These are phyloP conservation scores for Narcine bancroftii DNA, from an alignment of 2,113 vertebrate species.

Conservation along the genomic window DNA sequence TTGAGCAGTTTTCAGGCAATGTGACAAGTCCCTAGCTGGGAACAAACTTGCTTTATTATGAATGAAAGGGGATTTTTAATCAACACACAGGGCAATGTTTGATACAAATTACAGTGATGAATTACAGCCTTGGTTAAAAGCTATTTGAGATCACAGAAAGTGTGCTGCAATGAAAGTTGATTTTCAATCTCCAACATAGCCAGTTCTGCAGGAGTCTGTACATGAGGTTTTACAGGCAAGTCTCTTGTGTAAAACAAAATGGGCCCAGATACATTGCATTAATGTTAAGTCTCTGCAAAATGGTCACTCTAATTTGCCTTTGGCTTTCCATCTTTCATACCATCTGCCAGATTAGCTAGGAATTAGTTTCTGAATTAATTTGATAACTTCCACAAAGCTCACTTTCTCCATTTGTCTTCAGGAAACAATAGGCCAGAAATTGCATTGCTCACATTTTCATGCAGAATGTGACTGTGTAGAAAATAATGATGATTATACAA, in stretches of 20 bases:
- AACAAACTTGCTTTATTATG: background rate
- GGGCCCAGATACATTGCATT: constrained; percentile 32
- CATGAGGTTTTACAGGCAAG: background rate
- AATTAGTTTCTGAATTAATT: constrained; percentile 34
- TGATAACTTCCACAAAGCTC: background rate
- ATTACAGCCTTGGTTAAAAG: background rate
- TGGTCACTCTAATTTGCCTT: constrained; percentile 28
- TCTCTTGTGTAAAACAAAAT: constrained; percentile 16
- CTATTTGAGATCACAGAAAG: background rate
- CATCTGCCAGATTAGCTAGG: constrained; percentile 20
- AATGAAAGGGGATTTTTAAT: background rate
- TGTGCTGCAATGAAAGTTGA: background rate
- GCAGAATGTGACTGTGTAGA: no score
- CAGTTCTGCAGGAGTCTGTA: background rate
- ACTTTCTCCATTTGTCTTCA: background rate
- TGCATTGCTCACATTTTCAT: no score
- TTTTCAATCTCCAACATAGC: background rate
- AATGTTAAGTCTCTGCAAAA: constrained; percentile 6
- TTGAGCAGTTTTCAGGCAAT: background rate
- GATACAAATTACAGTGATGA: background rate
- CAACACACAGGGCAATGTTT: background rate
- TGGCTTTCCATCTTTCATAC: constrained; percentile 31
- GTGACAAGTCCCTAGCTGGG: background rate
- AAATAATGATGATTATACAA: no score
- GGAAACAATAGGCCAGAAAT: background rate